These are phyloP conservation scores for Smithornis capensis DNA, from an alignment of 2,113 vertebrate genomes.

Conservation along the genomic window DNA sequence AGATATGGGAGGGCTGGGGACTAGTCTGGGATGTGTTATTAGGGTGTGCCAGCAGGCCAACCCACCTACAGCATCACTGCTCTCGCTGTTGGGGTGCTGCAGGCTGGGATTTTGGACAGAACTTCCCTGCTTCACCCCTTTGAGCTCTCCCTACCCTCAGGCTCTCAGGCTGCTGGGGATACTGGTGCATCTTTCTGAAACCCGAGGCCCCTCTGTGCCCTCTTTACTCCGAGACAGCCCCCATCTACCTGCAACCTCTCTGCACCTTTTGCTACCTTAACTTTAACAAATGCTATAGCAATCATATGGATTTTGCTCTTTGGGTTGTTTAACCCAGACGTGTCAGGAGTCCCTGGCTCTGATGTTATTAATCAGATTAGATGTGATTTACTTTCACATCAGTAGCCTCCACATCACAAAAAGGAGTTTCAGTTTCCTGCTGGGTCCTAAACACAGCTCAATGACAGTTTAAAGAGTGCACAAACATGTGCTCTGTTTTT, in stretches of 20 bases:
- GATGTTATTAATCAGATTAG: background rate
- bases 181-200: background rate
- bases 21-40: fast-evolving
- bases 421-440: constrained; percentile 55
- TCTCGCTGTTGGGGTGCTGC: background rate
- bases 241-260: fast-evolving
- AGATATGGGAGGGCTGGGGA: background rate
- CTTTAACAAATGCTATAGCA: background rate
- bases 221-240: background rate
- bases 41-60: background rate
- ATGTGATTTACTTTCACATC: background rate
- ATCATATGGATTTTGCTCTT: background rate
- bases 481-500: constrained; percentile 30
- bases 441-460: background rate
- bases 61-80: background rate
- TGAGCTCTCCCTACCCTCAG: background rate
- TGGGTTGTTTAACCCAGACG: background rate
- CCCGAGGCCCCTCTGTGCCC: background rate
- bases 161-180: background rate
- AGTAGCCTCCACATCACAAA: background rate
- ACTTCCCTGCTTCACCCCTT: background rate
- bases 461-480: background rate
- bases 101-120: background rate
- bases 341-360: background rate
- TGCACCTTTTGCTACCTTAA: background rate